Evolutionary conservation across 2,797 vertebrate genomes (phyloP), one percentile per base, ranked within the genome.

Genomic region (Phoeniculus purpureus): DNA sequence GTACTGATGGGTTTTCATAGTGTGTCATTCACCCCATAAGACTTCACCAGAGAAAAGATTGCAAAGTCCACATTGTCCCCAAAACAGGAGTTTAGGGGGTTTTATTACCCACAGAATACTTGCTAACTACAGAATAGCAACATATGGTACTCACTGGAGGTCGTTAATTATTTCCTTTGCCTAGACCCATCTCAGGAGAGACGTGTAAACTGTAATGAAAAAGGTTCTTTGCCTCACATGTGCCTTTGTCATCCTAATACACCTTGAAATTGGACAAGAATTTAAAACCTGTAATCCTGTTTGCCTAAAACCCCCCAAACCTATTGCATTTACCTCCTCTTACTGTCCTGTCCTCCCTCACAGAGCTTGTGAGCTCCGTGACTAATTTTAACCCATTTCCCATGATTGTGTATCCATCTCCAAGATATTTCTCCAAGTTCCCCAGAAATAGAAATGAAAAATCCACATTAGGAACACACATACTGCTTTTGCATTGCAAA

Each of bases 191-290:
- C 51, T 65, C 55, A 43, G 87, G 61, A 74, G 47, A 68, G 72
- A 81, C 27, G 32, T 40, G 31, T 54, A 51, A 65, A 0, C 52
- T 48, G 26, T 10, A 62, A 83, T 31, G 56, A 78, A 65, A 80
- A 64, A 34, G 8, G 7, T 34, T 90, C n/a, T 51, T 67, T 79
- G 37, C 55, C 75, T 70, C 70, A 37, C 1, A 0, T 31, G 11
- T 11, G 13, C 37, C 21, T 91, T 87, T 89, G 19, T 80, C 76
- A 51, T 59, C 32, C 59, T 83, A 80, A 85, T 43, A 25, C 25
- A 20, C 79, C 85, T 83, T 84, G 74, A 89, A 92, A 94, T 52
- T 82, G 72, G 55, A 50, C 61, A 73, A 60, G 67, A 89, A 68
- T 81, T 89, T 60, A 51, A 74, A 89, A 81, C 23, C 7, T 48